Percentiles rank a stretch among this genome's conserved stretches.
These are phyloP conservation scores for Xestia rhomboidea DNA, from an alignment of 2,888 invertebrate genomes.

Conservation along the genomic window DNA sequence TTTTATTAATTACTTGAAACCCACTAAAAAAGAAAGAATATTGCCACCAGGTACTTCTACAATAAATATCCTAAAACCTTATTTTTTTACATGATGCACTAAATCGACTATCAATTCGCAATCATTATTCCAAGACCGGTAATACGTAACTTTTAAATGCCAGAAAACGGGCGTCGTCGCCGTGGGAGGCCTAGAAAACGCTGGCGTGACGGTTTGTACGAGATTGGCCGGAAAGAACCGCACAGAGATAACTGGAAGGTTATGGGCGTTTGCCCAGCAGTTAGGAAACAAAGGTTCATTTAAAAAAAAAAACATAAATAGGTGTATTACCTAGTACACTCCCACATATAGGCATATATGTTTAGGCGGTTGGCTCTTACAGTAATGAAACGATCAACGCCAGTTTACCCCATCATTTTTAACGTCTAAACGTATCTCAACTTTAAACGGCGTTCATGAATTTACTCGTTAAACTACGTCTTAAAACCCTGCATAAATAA, in stretches of 20 bases:
- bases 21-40: background rate
- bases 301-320: background rate
- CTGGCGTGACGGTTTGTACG: background rate
- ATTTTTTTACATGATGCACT: no score
- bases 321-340: background rate
- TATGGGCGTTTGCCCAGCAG: background rate
- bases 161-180: background rate
- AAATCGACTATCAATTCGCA: background rate
- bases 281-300: no score
- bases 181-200: background rate
- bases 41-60: background rate
- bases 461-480: background rate
- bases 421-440: background rate
- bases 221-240: background rate
- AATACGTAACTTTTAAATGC: background rate
- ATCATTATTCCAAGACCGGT: background rate
- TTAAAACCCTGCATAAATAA: slow-evolving; percentile 23
- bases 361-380: background rate
- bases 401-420: background rate
- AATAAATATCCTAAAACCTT: no score
- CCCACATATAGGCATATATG: background rate
- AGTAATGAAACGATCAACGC: background rate
- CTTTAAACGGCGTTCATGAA: background rate
- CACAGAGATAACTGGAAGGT: background rate
- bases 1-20: background rate